These are phyloP conservation scores for Halictus rubicundus DNA, from an alignment of 1,140 invertebrate species.

Conservation along the genomic window DNA sequence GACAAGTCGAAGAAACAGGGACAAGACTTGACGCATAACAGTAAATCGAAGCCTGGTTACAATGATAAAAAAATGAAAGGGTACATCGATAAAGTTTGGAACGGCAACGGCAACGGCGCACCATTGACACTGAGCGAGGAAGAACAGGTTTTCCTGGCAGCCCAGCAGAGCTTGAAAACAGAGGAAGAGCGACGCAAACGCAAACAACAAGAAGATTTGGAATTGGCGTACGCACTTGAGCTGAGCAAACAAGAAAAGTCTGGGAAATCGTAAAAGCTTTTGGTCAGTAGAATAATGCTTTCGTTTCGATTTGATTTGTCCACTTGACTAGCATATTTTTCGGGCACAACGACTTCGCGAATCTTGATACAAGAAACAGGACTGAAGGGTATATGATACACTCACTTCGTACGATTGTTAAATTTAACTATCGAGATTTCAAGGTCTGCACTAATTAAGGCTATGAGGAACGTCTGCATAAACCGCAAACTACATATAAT, in stretches of 20 bases:
- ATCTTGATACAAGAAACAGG: conserved; percentile 22
- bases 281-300: conserved; percentile 15
- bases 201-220: conserved; percentile 73
- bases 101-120: conserved; percentile 63
- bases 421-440: conserved; percentile 3
- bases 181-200: conserved; percentile 73
- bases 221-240: conserved; percentile 67
- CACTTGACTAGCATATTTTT: conserved; percentile 11
- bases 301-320: conserved; percentile 16
- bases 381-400: conserved; percentile 10
- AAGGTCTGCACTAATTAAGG: conserved; percentile 20
- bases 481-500: conserved; percentile 19
- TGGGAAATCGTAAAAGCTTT: conserved; percentile 51
- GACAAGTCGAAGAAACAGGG: conserved; percentile 58
- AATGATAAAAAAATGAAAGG: conserved; percentile 65
- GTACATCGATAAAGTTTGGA: conserved; percentile 68
- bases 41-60: conserved; percentile 54
- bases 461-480: conserved; percentile 18
- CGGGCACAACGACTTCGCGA: conserved; percentile 33
- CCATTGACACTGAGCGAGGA: conserved; percentile 62
- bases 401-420: conserved; percentile 11
- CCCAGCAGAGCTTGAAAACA: conserved; percentile 69
- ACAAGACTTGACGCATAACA: conserved; percentile 54
- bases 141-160: conserved; percentile 72
- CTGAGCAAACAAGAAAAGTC: conserved; percentile 70